phyloP scores from a whole-genome alignment of 2,113 vertebrate genomes.

The Poeciliopsis occidentalis region DNA sequence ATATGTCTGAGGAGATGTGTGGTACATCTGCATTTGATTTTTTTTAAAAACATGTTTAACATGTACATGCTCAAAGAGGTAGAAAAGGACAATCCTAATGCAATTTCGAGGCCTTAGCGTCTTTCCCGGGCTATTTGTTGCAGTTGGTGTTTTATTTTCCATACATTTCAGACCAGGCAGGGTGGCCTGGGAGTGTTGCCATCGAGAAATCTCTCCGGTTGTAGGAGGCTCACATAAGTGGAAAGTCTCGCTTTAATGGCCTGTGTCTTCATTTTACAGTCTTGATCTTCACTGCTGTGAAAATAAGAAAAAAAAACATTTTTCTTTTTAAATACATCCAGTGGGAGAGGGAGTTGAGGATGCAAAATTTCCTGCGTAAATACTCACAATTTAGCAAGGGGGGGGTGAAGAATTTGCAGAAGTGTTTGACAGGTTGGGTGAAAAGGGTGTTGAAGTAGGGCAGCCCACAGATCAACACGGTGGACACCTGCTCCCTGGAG shows the following conservation, averaged over 20 bases:
- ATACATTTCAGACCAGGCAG: slow-evolving; percentile 10
- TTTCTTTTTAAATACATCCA: no score
- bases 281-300: neutral
- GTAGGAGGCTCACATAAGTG: neutral
- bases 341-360: neutral
- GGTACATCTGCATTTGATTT: slow-evolving; percentile 66
- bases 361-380: slow-evolving; percentile 17
- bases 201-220: neutral
- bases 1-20: slow-evolving; percentile 36
- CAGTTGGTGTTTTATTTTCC: slow-evolving; percentile 15
- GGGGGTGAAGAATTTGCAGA: slow-evolving; percentile 28
- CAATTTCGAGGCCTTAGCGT: slow-evolving; percentile 27
- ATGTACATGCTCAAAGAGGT: slow-evolving; percentile 32
- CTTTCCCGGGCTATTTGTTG: slow-evolving; percentile 46
- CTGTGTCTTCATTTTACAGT: neutral
- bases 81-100: slow-evolving; percentile 28
- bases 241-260: neutral
- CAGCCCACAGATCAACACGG: slow-evolving; percentile 61
- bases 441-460: slow-evolving; percentile 77
- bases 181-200: slow-evolving; percentile 23
- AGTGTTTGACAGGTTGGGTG: slow-evolving; percentile 44
- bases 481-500: slow-evolving; percentile 66
- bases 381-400: slow-evolving; percentile 29
- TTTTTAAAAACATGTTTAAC: slow-evolving; percentile 24
- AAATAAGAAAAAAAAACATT: no score